phyloP scores from a whole-genome alignment of 2,888 invertebrate species.

The Athalia cordata region DNA sequence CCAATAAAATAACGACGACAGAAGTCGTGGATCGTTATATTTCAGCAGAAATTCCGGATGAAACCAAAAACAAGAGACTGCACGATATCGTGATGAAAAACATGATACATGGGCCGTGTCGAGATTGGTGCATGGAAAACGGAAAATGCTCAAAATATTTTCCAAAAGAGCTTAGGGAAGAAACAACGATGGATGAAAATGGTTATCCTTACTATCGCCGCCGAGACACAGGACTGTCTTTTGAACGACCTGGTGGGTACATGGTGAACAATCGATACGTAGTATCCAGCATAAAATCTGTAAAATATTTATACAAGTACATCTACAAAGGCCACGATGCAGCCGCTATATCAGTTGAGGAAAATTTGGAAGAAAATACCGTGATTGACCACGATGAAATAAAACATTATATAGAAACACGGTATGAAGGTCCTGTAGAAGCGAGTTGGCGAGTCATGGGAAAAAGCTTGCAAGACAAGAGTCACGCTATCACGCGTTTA shows the following conservation, averaged over 20 bases:
- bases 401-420: constrained; percentile 58
- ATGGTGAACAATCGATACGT: constrained; percentile 31
- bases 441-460: constrained; percentile 60
- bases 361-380: neutral
- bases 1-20: constrained; percentile 52
- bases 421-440: constrained; percentile 66
- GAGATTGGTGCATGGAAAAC: constrained; percentile 53
- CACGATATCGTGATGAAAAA: constrained; percentile 61
- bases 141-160: constrained; percentile 60
- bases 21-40: constrained; percentile 52
- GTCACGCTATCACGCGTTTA: constrained; percentile 62
- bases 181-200: constrained; percentile 1
- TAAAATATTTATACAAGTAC: constrained; percentile 55
- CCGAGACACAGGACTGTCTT: constrained; percentile 30
- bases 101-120: constrained; percentile 69
- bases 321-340: constrained; percentile 52
- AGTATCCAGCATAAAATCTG: constrained; percentile 51
- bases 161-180: constrained; percentile 56
- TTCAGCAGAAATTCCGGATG: constrained; percentile 65
- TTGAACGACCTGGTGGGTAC: constrained; percentile 52
- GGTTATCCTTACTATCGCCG: constrained; percentile 46
- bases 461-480: constrained; percentile 56
- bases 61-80: constrained; percentile 55
- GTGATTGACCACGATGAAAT: constrained; percentile 53
- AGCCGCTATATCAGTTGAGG: constrained; percentile 38